These are phyloP conservation scores for Zoanthus sociatus DNA, from an alignment of 92 coral and sea anemone species.

Conservation along the genomic window DNA sequence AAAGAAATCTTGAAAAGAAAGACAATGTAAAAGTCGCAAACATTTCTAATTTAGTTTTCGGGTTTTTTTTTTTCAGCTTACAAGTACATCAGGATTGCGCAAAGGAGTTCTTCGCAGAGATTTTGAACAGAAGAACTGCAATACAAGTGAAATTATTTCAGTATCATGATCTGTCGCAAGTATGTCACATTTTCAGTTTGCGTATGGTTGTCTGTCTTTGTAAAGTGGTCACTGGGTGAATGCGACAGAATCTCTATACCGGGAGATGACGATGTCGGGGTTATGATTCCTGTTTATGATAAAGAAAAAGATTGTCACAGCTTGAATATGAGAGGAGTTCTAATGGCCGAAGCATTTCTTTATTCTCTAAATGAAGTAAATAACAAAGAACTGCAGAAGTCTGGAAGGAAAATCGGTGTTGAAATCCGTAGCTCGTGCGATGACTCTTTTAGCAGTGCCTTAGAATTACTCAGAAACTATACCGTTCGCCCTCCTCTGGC, in stretches of 20 bases:
- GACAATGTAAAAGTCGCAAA: too few relatives aligned
- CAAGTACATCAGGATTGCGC: not conserved
- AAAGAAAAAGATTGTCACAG: slow-evolving; percentile 40
- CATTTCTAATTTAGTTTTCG: not conserved
- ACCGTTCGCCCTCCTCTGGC: slow-evolving; percentile 42
- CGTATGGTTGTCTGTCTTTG: slow-evolving; percentile 15
- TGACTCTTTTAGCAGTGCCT: not conserved
- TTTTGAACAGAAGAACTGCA: not conserved
- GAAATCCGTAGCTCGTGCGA: slow-evolving; percentile 55
- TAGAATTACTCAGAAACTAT: not conserved
- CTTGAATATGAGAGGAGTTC: slow-evolving; percentile 49
- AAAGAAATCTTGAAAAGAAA: not conserved
- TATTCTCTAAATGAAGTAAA: slow-evolving; percentile 59
- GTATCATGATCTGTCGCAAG: slow-evolving; percentile 14
- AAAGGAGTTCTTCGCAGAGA: not conserved
- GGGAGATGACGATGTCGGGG: slow-evolving; percentile 12
- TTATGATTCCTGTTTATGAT: slow-evolving; percentile 23
- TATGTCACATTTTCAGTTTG: not conserved
- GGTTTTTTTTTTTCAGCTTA: not conserved
- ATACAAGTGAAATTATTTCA: not conserved
- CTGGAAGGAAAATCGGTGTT: slow-evolving; percentile 46
- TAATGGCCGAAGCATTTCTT: slow-evolving; percentile 72
- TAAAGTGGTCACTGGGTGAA: slow-evolving; percentile 29
- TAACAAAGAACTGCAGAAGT: slow-evolving; percentile 12
- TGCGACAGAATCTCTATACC: slow-evolving; percentile 23